phyloP scores from a whole-genome alignment of 2,797 vertebrate genomes.

The Gymnoscopelus braueri region DNA sequence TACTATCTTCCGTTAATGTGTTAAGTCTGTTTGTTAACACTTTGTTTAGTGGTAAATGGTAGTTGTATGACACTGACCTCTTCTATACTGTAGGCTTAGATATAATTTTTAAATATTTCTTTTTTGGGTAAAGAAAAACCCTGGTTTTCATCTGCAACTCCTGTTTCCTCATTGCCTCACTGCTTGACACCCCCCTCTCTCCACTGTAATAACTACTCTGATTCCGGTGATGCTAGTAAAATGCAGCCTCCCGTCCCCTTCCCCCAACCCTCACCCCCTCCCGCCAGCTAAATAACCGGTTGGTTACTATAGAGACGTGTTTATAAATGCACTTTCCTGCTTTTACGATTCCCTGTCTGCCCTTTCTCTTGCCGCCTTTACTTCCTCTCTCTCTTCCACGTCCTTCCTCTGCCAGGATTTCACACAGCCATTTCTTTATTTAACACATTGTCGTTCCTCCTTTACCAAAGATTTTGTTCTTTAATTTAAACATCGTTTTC shows the following conservation, averaged over 20 bases:
- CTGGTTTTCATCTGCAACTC: background rate
- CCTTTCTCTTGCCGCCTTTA: slow-evolving; percentile 65
- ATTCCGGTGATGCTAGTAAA: slow-evolving; percentile 65
- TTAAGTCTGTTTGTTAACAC: too few relatives aligned
- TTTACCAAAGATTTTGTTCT: slow-evolving; percentile 6
- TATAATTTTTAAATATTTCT: too few relatives aligned
- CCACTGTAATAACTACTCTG: slow-evolving; percentile 62
- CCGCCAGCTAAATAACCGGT: slow-evolving; percentile 76
- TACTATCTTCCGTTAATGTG: too few relatives aligned
- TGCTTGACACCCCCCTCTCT: slow-evolving; percentile 25
- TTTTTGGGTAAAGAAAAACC: too few relatives aligned
- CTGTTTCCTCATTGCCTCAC: slow-evolving; percentile 15
- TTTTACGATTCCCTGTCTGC: slow-evolving; percentile 76
- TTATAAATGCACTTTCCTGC: slow-evolving; percentile 77
- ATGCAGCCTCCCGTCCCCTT: slow-evolving; percentile 66
- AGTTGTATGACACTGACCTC: too few relatives aligned
- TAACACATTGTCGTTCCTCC: background rate
- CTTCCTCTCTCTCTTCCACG: slow-evolving; percentile 59
- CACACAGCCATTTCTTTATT: slow-evolving; percentile 14
- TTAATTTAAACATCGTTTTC: background rate
- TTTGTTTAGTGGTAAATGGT: too few relatives aligned
- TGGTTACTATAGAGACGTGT: slow-evolving; percentile 85
- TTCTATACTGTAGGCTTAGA: too few relatives aligned
- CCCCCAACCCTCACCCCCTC: slow-evolving; percentile 25
- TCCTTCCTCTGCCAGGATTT: slow-evolving; percentile 5